Evolutionary conservation across 30 jellyfish, hydroid and myxozoan genomes (phyloP).

Genomic region (Chrysaora quinquecirrha): DNA sequence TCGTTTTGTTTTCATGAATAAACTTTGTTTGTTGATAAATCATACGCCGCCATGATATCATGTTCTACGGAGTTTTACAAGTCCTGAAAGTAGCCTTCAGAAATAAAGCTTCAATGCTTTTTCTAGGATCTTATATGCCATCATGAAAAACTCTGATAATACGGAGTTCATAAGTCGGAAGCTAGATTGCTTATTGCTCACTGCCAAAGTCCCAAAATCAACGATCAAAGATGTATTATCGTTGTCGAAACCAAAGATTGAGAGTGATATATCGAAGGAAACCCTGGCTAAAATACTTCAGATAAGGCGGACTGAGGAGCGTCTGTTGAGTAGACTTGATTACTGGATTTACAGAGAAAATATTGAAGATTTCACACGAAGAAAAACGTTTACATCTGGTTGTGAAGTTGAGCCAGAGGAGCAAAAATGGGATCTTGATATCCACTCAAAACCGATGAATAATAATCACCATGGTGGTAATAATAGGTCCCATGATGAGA

Average conservation of each 20-base stretch:
- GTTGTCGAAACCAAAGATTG: slow-evolving; percentile 1
- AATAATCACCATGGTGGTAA: not conserved
- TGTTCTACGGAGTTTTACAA: not conserved
- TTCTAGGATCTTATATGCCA: not conserved
- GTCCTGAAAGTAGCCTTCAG: not conserved
- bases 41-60: not conserved
- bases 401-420: not conserved
- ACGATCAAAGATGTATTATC: slow-evolving; percentile 2
- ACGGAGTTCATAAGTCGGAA: slow-evolving; percentile 43
- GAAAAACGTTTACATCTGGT: not conserved
- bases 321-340: slow-evolving; percentile 51
- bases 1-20: not conserved
- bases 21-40: not conserved
- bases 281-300: slow-evolving; percentile 30
- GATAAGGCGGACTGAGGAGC: slow-evolving; percentile 46
- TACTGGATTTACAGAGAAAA: slow-evolving; percentile 61
- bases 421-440: slow-evolving; percentile 42
- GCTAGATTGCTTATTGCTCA: slow-evolving; percentile 37
- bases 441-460: not conserved
- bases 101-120: not conserved
- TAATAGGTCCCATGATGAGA: not conserved
- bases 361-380: not conserved
- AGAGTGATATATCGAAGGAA: slow-evolving; percentile 7
- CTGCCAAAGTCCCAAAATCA: slow-evolving; percentile 41
- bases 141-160: not conserved